These are phyloP conservation scores for Dendrocopos noguchii DNA, from an alignment of 2,113 vertebrate genomes.

Conservation along the genomic window DNA sequence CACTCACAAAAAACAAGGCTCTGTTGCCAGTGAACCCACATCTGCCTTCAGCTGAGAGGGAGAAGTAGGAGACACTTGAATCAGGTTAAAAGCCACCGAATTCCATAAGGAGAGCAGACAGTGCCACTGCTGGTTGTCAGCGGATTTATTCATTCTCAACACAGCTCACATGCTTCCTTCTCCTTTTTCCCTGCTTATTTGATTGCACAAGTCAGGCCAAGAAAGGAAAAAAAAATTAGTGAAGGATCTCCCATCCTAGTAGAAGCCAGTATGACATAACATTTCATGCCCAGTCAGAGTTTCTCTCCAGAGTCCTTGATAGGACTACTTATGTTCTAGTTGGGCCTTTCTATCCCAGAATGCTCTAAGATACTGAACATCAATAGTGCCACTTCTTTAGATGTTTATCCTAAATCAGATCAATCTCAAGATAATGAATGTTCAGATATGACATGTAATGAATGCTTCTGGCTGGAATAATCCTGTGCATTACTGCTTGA, in stretches of 20 bases:
- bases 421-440: neutral
- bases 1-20: slow-evolving; percentile 29
- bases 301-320: neutral
- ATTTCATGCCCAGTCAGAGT: neutral
- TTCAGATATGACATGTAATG: neutral
- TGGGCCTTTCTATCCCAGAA: neutral
- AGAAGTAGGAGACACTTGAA: slow-evolving; percentile 43
- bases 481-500: neutral
- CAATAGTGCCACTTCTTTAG: neutral
- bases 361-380: neutral
- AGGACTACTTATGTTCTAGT: neutral
- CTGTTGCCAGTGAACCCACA: slow-evolving; percentile 30
- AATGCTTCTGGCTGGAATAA: neutral
- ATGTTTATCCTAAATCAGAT: neutral
- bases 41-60: slow-evolving; percentile 54
- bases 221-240: neutral
- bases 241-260: neutral
- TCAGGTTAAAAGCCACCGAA: slow-evolving; percentile 30
- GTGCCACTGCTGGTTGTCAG: slow-evolving; percentile 40
- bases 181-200: neutral
- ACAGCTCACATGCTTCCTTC: neutral
- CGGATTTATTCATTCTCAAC: slow-evolving; percentile 39
- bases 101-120: slow-evolving; percentile 49
- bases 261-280: neutral
- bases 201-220: neutral